A percentile compares a stretch with the other conserved stretches of the same genome.
Conservation (phyloP, 2,797 vertebrate genomes). For the Meriones psammophilus region DNA sequence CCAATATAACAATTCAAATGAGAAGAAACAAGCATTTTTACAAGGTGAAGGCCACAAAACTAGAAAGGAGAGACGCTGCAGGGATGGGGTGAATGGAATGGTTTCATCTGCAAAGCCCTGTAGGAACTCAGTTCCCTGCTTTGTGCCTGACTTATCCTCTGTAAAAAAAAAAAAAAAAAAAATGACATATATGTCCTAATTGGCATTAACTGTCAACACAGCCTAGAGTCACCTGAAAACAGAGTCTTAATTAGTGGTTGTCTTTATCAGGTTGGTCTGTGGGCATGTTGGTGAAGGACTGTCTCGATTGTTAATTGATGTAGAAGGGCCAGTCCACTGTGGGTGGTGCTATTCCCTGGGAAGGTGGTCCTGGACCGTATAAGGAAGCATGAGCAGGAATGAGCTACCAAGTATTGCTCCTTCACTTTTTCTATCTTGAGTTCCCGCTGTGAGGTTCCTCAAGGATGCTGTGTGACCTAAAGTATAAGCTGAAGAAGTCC, state of each 20-base stretch:
- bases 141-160: background rate
- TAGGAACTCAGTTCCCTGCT: background rate
- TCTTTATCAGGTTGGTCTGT: background rate
- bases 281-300: background rate
- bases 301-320: background rate
- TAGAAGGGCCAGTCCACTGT: background rate
- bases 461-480: background rate
- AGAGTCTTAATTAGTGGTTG: background rate
- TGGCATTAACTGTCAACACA: background rate
- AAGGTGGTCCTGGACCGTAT: background rate
- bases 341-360: background rate
- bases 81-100: background rate
- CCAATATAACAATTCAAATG: conserved; percentile 10
- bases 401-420: background rate
- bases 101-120: background rate
- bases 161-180: too few species aligned
- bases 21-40: conserved; percentile 6
- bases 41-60: background rate
- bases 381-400: background rate
- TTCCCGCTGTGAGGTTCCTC: background rate
- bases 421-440: background rate
- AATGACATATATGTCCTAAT: background rate
- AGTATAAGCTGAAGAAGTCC: background rate
- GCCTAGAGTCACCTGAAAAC: background rate
- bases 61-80: background rate